A percentile compares a stretch with the other conserved stretches of the same genome.
Conservation (phyloP, 2,797 vertebrate genomes). For the Loris lydekkerianus region DNA sequence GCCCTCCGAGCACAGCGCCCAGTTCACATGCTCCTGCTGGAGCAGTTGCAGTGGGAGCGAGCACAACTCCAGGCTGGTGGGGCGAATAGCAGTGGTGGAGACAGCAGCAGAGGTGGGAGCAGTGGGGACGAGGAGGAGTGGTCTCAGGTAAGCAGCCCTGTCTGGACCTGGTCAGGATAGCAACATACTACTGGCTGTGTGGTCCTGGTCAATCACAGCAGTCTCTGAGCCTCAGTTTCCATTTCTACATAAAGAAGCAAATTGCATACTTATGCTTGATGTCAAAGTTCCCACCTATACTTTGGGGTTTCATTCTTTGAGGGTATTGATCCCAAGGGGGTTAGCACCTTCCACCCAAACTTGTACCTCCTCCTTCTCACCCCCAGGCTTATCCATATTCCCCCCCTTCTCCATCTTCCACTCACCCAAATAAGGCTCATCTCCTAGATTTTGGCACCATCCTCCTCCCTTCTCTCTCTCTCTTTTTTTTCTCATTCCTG, state of each 20-base stretch:
- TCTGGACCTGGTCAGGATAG: background rate
- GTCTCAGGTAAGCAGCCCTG: background rate
- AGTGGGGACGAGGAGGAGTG: constrained; percentile 56
- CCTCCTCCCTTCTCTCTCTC: background rate
- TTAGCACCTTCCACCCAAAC: background rate
- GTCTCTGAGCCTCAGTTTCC: background rate
- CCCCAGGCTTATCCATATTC: background rate
- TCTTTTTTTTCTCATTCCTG: background rate
- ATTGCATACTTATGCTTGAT: background rate
- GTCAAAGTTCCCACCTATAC: background rate
- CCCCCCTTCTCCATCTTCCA: too few relatives aligned
- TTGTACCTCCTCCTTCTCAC: background rate
- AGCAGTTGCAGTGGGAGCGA: constrained; percentile 88
- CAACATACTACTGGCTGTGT: background rate
- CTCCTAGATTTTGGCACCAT: background rate
- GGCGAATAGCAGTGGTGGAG: background rate
- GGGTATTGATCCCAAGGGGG: background rate
- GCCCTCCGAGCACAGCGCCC: constrained; percentile 90
- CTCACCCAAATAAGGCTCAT: background rate
- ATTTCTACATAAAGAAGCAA: background rate
- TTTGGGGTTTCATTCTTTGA: background rate
- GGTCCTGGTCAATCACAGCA: background rate
- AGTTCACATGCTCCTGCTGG: constrained; percentile 88
- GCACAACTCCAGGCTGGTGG: background rate
- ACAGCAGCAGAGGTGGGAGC: constrained; percentile 53